phyloP scores from a whole-genome alignment of 2,888 invertebrate species.

The Harpalus rubripes region DNA sequence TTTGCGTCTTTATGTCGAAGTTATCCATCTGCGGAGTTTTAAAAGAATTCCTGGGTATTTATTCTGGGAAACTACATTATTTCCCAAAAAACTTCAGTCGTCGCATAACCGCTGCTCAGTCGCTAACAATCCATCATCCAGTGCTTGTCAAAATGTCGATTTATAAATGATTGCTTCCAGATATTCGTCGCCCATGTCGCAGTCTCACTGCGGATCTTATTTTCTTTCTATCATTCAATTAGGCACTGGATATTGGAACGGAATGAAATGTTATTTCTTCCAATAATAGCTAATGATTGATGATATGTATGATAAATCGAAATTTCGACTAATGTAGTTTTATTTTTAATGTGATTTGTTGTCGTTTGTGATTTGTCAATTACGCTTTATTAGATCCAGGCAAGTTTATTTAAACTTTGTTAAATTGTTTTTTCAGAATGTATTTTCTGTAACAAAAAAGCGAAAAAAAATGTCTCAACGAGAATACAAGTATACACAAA shows the following conservation, averaged over 20 bases:
- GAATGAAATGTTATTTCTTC: slow-evolving; percentile 51
- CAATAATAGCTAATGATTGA: slow-evolving; percentile 49
- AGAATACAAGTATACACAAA: too few relatives aligned
- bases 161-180: slow-evolving; percentile 56
- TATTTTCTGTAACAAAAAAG: too few relatives aligned
- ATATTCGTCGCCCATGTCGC: slow-evolving; percentile 53
- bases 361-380: slow-evolving; percentile 31
- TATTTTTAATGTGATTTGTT: slow-evolving; percentile 46
- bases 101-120: slow-evolving; percentile 10
- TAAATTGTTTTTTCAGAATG: not conserved
- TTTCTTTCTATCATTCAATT: slow-evolving; percentile 58
- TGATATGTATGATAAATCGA: slow-evolving; percentile 38
- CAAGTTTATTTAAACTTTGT: not conserved
- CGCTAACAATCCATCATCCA: slow-evolving; percentile 56
- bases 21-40: not conserved
- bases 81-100: slow-evolving; percentile 32
- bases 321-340: slow-evolving; percentile 49
- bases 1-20: not conserved
- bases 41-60: slow-evolving; percentile 28
- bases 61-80: slow-evolving; percentile 27
- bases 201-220: slow-evolving; percentile 35
- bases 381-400: slow-evolving; percentile 5
- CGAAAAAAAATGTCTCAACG: too few relatives aligned
- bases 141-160: slow-evolving; percentile 58
- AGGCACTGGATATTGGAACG: slow-evolving; percentile 26